A percentile compares a stretch with the other conserved stretches of the same genome.
Evolutionary conservation across 2,113 vertebrate species (phyloP).

Genomic region (Okapia johnstoni): DNA sequence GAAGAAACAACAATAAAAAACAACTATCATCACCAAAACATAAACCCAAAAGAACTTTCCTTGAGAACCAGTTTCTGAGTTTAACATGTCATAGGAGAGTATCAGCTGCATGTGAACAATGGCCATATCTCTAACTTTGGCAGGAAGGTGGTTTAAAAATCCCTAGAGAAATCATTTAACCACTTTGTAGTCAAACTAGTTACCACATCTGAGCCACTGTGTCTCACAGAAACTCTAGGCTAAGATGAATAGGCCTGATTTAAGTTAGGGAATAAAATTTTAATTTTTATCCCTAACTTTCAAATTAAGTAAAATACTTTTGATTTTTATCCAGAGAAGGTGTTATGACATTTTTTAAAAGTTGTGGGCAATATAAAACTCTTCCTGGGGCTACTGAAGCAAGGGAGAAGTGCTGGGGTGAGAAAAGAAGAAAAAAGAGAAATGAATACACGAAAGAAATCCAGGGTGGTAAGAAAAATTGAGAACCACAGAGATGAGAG

Average conservation of each 20-base stretch:
- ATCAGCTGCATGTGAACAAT: background rate
- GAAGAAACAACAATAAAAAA: background rate
- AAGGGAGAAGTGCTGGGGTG: background rate
- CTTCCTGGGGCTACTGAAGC: background rate
- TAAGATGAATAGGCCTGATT: constrained; percentile 3
- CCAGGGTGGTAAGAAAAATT: background rate
- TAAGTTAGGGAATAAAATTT: background rate
- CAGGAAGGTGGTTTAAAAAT: background rate
- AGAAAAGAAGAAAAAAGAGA: background rate
- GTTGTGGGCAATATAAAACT: background rate
- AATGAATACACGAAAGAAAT: background rate
- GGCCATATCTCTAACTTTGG: background rate
- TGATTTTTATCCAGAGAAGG: background rate
- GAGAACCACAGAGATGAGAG: background rate
- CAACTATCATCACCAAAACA: background rate
- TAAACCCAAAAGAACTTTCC: background rate
- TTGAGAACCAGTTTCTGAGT: background rate
- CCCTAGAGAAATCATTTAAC: background rate
- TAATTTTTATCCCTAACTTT: constrained; percentile 4
- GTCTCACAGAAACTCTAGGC: background rate
- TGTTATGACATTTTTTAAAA: background rate
- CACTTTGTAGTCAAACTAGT: constrained; percentile 5
- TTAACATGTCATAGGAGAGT: background rate
- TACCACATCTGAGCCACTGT: background rate
- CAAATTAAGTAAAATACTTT: background rate